Evolutionary conservation across 2,113 vertebrate genomes (phyloP), one percentile per base, ranked within the genome.

Genomic region (Phycodurus eques): DNA sequence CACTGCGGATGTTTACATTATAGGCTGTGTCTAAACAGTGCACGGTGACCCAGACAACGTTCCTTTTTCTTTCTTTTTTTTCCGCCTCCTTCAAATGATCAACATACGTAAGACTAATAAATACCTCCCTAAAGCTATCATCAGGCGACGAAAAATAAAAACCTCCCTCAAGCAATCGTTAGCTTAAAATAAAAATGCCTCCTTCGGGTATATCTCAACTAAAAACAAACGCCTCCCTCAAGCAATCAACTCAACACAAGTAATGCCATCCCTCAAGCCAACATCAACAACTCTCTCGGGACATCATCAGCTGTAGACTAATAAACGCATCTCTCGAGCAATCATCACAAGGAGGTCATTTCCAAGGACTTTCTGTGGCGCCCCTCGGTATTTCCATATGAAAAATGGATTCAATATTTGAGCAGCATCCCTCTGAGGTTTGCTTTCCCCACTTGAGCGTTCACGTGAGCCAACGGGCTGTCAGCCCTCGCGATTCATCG

Each of bases 1-100:
- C 71, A 68, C 76, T 77, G 71, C 39, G 75, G 79, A 75, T 62
- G 73, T 74, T 51, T 68, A 72, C 46, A 44, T 80, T 76, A 77
- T 82, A 71, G 74, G 80, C 71, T 75, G 75, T 79, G 76, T 75
- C 70, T 72, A 74, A 70, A 73, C 19, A 0, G 74, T 0, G 22
- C 64, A 35, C 3, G n/a, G 31, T 15, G 31, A 61, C 53, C n/a
- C 10, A 9, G 53, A 22, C n/a, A 20, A 56, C 3, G 9, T 56
- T 56, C 20, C 20, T 22, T 56, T 56, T n/a, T 0, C 9, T n/a
- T 9, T 22, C 20, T n/a, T n/a, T n/a, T n/a, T n/a, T n/a, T n/a
- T n/a, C n/a, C 13, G 11, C 12, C 22, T 59, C 56, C 56, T 31
- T 59, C 13, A 6, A n/a, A 20, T n/a, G 11, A 53, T 53, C 2